These are phyloP conservation scores for Polia nebulosa DNA, from an alignment of 2,888 invertebrate genomes.

Conservation along the genomic window DNA sequence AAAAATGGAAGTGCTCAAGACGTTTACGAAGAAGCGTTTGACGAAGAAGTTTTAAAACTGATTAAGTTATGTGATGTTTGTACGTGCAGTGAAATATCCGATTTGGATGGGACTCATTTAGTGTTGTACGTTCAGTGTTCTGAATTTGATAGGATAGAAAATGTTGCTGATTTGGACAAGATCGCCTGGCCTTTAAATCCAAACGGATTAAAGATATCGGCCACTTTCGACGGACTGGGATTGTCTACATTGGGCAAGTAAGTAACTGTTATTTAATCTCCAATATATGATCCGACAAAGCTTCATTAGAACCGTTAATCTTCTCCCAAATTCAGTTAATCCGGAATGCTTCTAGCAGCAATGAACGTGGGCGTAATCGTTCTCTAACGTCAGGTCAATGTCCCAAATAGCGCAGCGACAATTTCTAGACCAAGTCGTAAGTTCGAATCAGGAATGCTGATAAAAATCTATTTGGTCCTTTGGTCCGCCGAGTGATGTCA, in stretches of 20 bases:
- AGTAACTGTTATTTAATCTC: slow-evolving; percentile 66
- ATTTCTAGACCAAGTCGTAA: slow-evolving; percentile 25
- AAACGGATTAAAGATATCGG: slow-evolving; percentile 85
- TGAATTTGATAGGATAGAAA: slow-evolving; percentile 81
- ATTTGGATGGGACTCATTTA: slow-evolving; percentile 82
- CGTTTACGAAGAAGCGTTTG: slow-evolving; percentile 60
- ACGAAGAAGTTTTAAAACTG: slow-evolving; percentile 71
- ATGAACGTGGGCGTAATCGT: slow-evolving; percentile 51
- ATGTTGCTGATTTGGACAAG: slow-evolving; percentile 85
- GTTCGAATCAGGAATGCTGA: slow-evolving; percentile 45
- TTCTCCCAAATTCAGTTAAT: slow-evolving; percentile 50
- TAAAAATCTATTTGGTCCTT: slow-evolving; percentile 21
- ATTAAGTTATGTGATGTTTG: slow-evolving; percentile 85
- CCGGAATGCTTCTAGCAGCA: slow-evolving; percentile 43
- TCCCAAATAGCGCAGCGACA: slow-evolving; percentile 40
- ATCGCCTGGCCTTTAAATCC: slow-evolving; percentile 87
- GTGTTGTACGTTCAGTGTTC: slow-evolving; percentile 88
- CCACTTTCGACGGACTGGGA: slow-evolving; percentile 84
- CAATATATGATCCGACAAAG: slow-evolving; percentile 19
- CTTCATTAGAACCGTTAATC: slow-evolving; percentile 37
- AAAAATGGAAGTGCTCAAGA: slow-evolving; percentile 75
- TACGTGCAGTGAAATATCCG: slow-evolving; percentile 87
- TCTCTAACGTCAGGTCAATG: slow-evolving; percentile 51
- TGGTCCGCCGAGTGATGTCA: slow-evolving; percentile 15
- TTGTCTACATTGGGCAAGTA: slow-evolving; percentile 86